A percentile compares a stretch with the other conserved stretches of the same genome.
Conservation (phyloP, 1,140 invertebrate genomes). For the Drosophila kurseongensis region DNA sequence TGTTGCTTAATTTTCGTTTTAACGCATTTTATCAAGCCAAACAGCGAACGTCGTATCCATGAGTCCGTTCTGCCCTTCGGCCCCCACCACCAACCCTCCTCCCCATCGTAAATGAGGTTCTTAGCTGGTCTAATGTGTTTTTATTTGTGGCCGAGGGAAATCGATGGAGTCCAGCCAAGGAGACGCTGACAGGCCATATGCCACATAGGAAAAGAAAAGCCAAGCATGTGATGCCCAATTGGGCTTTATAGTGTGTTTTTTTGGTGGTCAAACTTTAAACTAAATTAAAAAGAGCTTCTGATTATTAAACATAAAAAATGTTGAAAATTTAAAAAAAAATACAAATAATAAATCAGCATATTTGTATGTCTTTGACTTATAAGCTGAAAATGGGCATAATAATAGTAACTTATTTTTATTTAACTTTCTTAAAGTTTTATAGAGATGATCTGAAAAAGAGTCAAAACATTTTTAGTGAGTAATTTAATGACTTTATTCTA, state of each 20-base stretch:
- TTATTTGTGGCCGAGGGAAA: conserved; percentile 64
- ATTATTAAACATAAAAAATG: neutral
- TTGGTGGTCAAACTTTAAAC: neutral
- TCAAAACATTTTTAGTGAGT: too few relatives aligned
- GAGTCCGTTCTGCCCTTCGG: neutral
- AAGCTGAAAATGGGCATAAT: too few relatives aligned
- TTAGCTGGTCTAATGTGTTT: conserved; percentile 67
- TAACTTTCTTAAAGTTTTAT: too few relatives aligned
- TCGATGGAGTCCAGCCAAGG: conserved; percentile 53
- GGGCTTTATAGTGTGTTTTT: neutral
- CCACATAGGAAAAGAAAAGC: conserved; percentile 1
- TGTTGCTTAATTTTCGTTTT: conserved; percentile 82
- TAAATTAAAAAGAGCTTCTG: neutral
- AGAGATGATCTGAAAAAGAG: too few relatives aligned
- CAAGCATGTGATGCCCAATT: too few relatives aligned
- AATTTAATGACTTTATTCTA: too few relatives aligned
- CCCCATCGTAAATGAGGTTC: conserved; percentile 32
- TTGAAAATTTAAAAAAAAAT: too few relatives aligned
- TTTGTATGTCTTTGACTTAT: too few relatives aligned
- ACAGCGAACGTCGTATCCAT: conserved; percentile 36
- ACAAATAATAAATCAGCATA: too few relatives aligned
- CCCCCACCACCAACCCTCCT: neutral
- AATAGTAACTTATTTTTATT: too few relatives aligned
- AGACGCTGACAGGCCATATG: conserved; percentile 37
- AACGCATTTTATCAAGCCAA: conserved; percentile 77